Conservation (phyloP, 2,113 vertebrate species). For the Lagopus muta region DNA sequence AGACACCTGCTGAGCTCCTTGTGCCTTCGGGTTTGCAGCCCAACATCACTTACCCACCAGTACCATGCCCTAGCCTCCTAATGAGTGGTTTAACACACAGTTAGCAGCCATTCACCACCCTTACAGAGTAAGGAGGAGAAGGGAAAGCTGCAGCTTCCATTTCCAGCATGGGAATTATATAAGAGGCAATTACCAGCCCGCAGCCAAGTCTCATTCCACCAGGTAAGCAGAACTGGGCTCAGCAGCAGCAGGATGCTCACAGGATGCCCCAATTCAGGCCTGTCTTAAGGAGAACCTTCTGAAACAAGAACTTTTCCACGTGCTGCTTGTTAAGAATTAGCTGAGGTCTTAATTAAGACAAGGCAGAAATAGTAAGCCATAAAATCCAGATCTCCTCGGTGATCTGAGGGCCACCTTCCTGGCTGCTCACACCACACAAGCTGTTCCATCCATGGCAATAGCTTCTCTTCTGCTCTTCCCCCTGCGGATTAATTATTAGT, state of each 20-base stretch:
- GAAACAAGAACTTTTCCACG: background rate
- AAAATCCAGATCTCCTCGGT: background rate
- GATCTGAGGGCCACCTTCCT: background rate
- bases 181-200: background rate
- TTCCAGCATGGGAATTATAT: background rate
- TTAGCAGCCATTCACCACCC: background rate
- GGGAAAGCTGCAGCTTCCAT: background rate
- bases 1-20: background rate
- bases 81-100: background rate
- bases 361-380: background rate
- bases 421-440: too few species aligned
- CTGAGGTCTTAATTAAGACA: background rate
- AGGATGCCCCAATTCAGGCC: background rate
- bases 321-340: background rate
- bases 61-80: background rate
- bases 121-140: background rate
- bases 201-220: background rate
- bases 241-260: fast-evolving
- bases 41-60: background rate
- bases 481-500: background rate
- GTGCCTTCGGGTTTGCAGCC: background rate
- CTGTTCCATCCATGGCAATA: background rate
- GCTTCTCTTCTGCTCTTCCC: background rate
- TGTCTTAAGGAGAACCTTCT: background rate
- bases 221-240: background rate